phyloP scores from a whole-genome alignment of 2,888 invertebrate species.

The Cerastis leucographa region DNA sequence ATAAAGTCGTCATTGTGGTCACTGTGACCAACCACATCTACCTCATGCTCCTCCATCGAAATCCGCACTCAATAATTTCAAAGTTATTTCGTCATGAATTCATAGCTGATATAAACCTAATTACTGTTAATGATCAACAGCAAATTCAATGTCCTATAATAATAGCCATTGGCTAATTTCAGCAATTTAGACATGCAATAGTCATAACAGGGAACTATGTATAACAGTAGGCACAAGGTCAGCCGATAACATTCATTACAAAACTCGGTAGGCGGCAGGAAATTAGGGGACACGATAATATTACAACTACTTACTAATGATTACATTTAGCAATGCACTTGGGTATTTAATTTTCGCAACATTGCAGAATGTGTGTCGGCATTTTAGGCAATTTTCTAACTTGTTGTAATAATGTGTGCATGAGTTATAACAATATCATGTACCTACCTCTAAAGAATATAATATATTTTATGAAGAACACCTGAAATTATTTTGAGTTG shows the following conservation, averaged over 20 bases:
- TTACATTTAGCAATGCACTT: constrained; percentile 48
- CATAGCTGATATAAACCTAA: constrained; percentile 6
- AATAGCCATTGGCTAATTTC: constrained; percentile 20
- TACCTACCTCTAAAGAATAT: constrained; percentile 7
- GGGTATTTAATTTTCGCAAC: constrained; percentile 50
- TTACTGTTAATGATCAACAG: background rate
- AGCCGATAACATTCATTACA: constrained; percentile 61
- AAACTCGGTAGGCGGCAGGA: constrained; percentile 61
- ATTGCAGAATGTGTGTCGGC: constrained; percentile 40
- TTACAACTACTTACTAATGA: constrained; percentile 42
- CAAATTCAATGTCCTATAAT: constrained; percentile 11
- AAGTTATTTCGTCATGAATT: constrained; percentile 1
- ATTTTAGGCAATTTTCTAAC: constrained; percentile 37
- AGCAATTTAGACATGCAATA: constrained; percentile 34
- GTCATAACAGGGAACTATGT: constrained; percentile 31
- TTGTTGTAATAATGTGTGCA: constrained; percentile 33
- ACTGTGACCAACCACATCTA: background rate
- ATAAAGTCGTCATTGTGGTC: background rate
- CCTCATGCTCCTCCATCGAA: background rate
- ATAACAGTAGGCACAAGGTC: constrained; percentile 58
- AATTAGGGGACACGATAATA: constrained; percentile 61
- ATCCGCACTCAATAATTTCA: background rate
- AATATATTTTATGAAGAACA: constrained; percentile 13
- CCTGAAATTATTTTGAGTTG: constrained; percentile 12
- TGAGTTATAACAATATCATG: constrained; percentile 22